These are phyloP conservation scores for Hipparchia semele DNA, from an alignment of 2,888 invertebrate species.

Conservation along the genomic window DNA sequence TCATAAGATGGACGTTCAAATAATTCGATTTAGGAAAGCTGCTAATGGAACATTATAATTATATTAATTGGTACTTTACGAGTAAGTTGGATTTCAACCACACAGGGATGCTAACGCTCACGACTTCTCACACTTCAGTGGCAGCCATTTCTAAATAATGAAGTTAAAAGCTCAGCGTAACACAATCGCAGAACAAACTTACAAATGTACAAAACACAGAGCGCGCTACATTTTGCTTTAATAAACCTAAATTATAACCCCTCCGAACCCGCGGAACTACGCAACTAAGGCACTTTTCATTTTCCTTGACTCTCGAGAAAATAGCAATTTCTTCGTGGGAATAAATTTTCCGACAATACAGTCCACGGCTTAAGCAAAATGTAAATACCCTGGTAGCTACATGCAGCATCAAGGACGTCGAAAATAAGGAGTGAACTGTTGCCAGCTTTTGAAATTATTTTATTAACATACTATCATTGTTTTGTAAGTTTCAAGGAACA, in stretches of 20 bases:
- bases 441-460: constrained; percentile 5
- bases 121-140: background rate
- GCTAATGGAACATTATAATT: too few relatives aligned
- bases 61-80: too few relatives aligned
- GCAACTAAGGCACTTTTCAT: constrained; percentile 37
- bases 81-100: too few relatives aligned
- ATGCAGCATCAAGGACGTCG: constrained; percentile 20
- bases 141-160: background rate
- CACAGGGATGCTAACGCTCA: too few relatives aligned
- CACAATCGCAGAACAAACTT: constrained; percentile 9
- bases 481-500: background rate
- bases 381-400: constrained; percentile 10
- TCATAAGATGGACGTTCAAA: too few relatives aligned
- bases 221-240: constrained; percentile 16
- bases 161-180: constrained; percentile 1
- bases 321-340: constrained; percentile 33
- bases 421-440: constrained; percentile 26
- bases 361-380: constrained; percentile 15
- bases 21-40: too few relatives aligned
- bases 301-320: constrained; percentile 30
- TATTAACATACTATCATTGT: background rate
- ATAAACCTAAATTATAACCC: constrained; percentile 30
- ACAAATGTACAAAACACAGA: constrained; percentile 6
- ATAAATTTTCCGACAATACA: constrained; percentile 33
- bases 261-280: constrained; percentile 34